A percentile compares a stretch with the other conserved stretches of the same genome.
These are phyloP conservation scores for Chrysochloris asiatica DNA, from an alignment of 2,113 vertebrate species.

Conservation along the genomic window DNA sequence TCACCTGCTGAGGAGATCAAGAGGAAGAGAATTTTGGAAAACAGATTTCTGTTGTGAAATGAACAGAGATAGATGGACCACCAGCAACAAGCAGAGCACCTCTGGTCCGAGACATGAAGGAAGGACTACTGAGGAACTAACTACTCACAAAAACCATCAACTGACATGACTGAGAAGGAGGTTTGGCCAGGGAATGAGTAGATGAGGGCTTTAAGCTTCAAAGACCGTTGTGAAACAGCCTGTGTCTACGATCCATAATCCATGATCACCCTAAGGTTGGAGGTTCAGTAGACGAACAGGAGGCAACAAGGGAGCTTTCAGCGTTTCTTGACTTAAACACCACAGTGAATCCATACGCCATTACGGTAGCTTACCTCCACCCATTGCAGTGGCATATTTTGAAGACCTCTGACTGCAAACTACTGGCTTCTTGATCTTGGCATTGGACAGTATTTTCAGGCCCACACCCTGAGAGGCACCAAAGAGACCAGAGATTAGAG, in stretches of 20 bases:
- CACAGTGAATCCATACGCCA: neutral
- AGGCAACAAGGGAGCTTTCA: neutral
- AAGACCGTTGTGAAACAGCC: constrained; percentile 1
- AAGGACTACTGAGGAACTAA: neutral
- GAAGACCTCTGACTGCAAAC: neutral
- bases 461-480: constrained; percentile 73
- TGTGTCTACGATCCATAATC: neutral
- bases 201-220: neutral
- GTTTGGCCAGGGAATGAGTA: neutral
- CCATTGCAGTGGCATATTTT: accelerated
- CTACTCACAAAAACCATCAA: neutral
- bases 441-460: constrained; percentile 81
- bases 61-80: neutral
- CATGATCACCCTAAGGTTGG: neutral
- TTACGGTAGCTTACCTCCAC: neutral
- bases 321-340: neutral
- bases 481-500: constrained; percentile 2
- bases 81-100: neutral
- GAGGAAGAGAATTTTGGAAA: neutral
- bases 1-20: neutral
- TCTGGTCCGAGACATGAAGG: neutral
- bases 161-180: neutral
- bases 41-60: neutral
- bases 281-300: neutral
- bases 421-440: constrained; percentile 78